Conservation (phyloP, 2,113 vertebrate species). For the Eira barbara region DNA sequence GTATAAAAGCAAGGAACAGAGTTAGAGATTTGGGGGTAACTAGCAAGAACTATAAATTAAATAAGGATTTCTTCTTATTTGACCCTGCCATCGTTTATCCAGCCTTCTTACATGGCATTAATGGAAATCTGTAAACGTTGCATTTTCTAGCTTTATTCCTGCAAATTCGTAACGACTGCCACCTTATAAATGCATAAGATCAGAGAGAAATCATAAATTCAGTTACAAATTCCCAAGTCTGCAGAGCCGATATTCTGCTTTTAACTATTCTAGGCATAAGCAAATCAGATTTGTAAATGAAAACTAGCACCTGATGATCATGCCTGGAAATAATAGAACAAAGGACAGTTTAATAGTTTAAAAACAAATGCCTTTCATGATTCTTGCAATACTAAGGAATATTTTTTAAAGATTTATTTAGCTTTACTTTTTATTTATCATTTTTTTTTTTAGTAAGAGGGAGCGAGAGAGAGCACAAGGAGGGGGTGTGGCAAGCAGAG, state of each 20-base stretch:
- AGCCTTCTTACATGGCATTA: not conserved
- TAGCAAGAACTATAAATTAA: not conserved
- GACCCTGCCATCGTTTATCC: not conserved
- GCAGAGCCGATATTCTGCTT: not conserved
- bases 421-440: too few relatives aligned
- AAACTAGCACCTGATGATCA: not conserved
- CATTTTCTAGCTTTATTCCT: not conserved
- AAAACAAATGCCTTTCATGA: not conserved
- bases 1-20: not conserved
- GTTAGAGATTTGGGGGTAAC: not conserved
- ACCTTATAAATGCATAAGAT: not conserved
- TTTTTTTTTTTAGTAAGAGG: not conserved
- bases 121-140: not conserved
- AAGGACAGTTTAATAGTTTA: not conserved
- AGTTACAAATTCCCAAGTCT: not conserved
- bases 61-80: not conserved
- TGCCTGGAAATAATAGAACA: not conserved
- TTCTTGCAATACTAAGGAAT: not conserved
- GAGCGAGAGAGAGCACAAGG: too few relatives aligned
- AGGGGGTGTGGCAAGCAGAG: too few relatives aligned
- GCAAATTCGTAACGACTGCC: slow-evolving; percentile 11
- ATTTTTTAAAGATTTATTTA: not conserved
- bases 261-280: not conserved
- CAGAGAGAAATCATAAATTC: not conserved
- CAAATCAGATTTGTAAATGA: not conserved